Base-by-base conservation (phyloP, 2,113 vertebrate species). In the Cynopterus brachyotis region DNA sequence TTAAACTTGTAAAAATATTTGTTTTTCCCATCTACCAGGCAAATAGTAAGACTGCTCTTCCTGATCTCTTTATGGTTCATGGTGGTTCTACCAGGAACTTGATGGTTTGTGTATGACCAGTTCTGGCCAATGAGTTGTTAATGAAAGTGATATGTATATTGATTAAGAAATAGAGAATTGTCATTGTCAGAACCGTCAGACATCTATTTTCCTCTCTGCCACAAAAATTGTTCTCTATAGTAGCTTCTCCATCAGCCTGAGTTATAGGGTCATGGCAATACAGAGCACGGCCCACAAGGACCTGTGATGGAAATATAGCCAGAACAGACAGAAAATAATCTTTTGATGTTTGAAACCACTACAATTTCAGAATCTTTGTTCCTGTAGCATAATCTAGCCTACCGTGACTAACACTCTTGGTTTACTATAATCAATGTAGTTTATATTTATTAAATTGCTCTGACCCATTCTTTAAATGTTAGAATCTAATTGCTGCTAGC, bases 401-500 rank as follows among this genome's bases (percentile, higher is more conserved):
- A 83, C 64, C 6, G 9, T 88, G 7, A 66, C 40, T 30, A 79
- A 93, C 47, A 79, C 3, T 78, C 20, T 66, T 92, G 64, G 35
- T 95, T 95, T 78, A 78, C 35, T 73, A 67, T 22, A 75, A 64
- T 69, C 55, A 93, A 92, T 5, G 22, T 30, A 94, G 55, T 92
- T 89, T 82, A 82, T n/a, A 55, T 85, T 28, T 40, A 22, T 69
- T 91, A 66, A 93, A 66, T 40, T 90, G 24, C 22, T 88, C 55
- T 66, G 32, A 87, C 26, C 57, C 16, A 84, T 26, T 85, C 22
- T 80, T 84, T 53, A 78, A 91, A 82, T n/a, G 17, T 91, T 89
- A 94, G 75, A 89, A 78, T 87, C 66, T 94, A 96, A 92, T 69
- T 81, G 24, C 9, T 60, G 19, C 64, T 88, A 82, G 12, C n/a